phyloP scores from a whole-genome alignment of 2,888 invertebrate species.

The Acrobasis repandana region DNA sequence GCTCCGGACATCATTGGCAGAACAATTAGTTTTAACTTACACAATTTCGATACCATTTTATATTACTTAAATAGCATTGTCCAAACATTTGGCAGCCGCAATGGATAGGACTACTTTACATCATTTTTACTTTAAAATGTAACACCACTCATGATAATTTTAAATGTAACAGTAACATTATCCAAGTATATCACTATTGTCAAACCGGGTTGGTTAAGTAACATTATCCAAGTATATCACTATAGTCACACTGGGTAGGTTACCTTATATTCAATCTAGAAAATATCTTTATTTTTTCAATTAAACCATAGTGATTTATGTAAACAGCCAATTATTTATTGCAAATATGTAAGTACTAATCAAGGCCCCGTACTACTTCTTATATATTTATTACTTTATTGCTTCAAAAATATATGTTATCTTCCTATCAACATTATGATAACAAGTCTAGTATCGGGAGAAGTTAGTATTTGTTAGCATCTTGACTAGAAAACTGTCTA shows the following conservation, averaged over 20 bases:
- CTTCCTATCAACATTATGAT: constrained; percentile 27
- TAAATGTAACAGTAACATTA: too few species aligned
- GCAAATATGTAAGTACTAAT: constrained; percentile 43
- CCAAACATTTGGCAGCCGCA: constrained; percentile 2
- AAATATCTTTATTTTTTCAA: background rate
- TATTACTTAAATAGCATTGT: background rate
- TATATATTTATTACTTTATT: constrained; percentile 46
- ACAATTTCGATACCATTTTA: constrained; percentile 1
- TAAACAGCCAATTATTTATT: constrained; percentile 34
- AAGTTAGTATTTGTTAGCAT: constrained; percentile 34
- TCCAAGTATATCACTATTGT: too few species aligned
- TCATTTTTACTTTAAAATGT: too few species aligned
- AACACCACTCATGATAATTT: too few species aligned
- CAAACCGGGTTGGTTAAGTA: too few species aligned
- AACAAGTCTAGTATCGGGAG: constrained; percentile 6
- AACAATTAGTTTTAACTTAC: constrained; percentile 13
- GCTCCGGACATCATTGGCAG: constrained; percentile 23
- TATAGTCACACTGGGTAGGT: background rate
- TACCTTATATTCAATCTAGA: background rate
- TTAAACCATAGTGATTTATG: background rate
- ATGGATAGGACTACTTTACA: background rate
- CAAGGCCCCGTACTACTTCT: constrained; percentile 51
- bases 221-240: background rate
- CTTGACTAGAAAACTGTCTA: constrained; percentile 44
- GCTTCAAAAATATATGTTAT: constrained; percentile 47